phyloP scores from a whole-genome alignment of 2,113 vertebrate species.

The Capreolus pygargus region DNA sequence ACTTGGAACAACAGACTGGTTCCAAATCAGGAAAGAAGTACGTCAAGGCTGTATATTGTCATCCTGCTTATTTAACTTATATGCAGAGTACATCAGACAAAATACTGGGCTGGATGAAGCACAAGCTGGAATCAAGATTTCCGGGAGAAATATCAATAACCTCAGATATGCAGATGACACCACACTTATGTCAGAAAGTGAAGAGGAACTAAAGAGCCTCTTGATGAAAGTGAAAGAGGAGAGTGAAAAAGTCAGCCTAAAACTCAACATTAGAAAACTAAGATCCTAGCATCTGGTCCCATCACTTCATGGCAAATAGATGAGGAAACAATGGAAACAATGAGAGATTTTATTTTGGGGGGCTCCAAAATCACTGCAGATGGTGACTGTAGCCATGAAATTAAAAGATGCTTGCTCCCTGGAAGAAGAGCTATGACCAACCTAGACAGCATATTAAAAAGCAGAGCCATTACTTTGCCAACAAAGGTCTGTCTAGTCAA shows the following conservation, averaged over 20 bases:
- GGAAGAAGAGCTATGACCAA: not conserved
- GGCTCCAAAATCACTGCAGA: not conserved
- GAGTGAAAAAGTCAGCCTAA: not conserved
- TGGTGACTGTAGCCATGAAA: not conserved
- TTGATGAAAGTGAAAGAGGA: not conserved
- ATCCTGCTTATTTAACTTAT: not conserved
- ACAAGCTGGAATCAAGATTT: not conserved
- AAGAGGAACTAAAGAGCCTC: not conserved
- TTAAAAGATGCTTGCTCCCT: not conserved
- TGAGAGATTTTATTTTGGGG: not conserved
- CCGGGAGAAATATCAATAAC: not conserved
- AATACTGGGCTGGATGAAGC: not conserved
- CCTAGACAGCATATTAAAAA: not conserved
- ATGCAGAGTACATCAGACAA: not conserved
- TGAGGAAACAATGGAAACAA: not conserved
- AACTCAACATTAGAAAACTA: not conserved
- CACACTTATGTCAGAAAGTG: fast-evolving
- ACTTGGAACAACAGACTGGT: not conserved
- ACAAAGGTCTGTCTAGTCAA: not conserved
- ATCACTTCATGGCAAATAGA: not conserved
- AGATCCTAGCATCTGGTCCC: not conserved
- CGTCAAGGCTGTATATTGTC: not conserved
- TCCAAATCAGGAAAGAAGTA: not conserved
- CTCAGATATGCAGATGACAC: not conserved
- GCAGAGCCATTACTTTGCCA: not conserved